These are phyloP conservation scores for Drosophila macrospina DNA, from an alignment of 2,888 invertebrate genomes.

Conservation along the genomic window DNA sequence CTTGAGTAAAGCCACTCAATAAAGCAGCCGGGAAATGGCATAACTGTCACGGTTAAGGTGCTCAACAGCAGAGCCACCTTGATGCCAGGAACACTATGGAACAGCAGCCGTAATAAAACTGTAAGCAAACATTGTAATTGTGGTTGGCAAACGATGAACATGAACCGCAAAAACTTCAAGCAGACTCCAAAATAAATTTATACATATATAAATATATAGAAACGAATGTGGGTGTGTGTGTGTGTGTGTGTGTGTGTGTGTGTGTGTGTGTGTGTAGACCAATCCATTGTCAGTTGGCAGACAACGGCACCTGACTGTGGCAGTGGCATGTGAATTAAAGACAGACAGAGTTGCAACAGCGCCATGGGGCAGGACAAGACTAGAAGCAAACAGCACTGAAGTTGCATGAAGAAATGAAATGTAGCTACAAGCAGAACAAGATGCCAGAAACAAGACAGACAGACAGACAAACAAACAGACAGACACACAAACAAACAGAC, in stretches of 20 bases:
- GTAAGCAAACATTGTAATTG: constrained; percentile 61
- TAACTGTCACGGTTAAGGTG: constrained; percentile 5
- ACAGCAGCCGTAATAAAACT: constrained; percentile 46
- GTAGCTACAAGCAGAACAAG: constrained; percentile 30
- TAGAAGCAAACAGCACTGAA: constrained; percentile 16
- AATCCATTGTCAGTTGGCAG: constrained; percentile 7
- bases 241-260: not conserved
- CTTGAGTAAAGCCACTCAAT: not conserved
- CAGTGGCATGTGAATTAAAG: constrained; percentile 53
- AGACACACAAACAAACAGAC: constrained; percentile 2
- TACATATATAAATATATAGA: not conserved
- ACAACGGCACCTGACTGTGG: constrained; percentile 44
- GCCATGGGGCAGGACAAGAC: constrained; percentile 45
- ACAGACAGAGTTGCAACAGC: constrained; percentile 53
- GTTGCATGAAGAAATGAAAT: constrained; percentile 33
- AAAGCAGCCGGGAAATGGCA: not conserved
- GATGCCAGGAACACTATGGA: not conserved
- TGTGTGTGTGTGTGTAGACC: not conserved
- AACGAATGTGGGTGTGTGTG: not conserved
- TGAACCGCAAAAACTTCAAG: constrained; percentile 52
- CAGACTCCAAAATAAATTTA: constrained; percentile 25
- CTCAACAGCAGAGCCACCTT: constrained; percentile 10
- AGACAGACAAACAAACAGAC: constrained; percentile 6
- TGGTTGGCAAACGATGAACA: constrained; percentile 47
- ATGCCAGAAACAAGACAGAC: constrained; percentile 10